Percentiles rank a stretch among this genome's conserved stretches.
Conservation (phyloP, 2,888 invertebrate genomes). For the Molorchus minor region DNA sequence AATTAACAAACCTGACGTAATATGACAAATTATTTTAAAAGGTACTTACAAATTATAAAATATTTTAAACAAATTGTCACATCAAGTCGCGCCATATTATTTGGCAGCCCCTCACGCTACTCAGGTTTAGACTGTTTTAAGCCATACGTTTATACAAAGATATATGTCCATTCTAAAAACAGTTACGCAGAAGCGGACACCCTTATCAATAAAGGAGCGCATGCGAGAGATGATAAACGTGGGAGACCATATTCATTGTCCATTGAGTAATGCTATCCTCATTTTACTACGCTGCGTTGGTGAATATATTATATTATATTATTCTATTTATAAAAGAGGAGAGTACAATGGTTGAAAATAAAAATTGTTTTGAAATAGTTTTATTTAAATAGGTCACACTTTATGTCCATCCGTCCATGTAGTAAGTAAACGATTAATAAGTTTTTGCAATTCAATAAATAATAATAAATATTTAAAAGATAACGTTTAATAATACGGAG, state of each 20-base stretch:
- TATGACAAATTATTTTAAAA: too few species aligned
- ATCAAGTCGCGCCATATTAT: conserved; percentile 46
- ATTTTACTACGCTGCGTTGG: conserved; percentile 17
- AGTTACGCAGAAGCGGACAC: conserved; percentile 45
- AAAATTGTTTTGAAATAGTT: background rate
- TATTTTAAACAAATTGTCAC: conserved; percentile 38
- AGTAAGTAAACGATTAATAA: too few species aligned
- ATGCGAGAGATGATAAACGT: conserved; percentile 46
- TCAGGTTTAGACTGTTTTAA: conserved; percentile 46
- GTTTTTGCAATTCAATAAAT: too few species aligned
- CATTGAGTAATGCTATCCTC: conserved; percentile 25
- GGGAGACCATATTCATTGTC: conserved; percentile 47
- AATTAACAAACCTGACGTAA: background rate
- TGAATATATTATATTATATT: background rate
- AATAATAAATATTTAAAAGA: too few species aligned
- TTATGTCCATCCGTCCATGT: background rate
- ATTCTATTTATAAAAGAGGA: too few species aligned
- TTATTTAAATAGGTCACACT: too few species aligned
- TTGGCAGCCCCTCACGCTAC: conserved; percentile 39
- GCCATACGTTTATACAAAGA: conserved; percentile 28
- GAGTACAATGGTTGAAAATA: too few species aligned
- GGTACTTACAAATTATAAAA: conserved; percentile 45
- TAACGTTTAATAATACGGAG: too few species aligned
- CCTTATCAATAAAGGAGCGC: conserved; percentile 53
- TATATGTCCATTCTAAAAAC: conserved; percentile 39